phyloP scores from a whole-genome alignment of 2,113 vertebrate species.

The Machaerirhynchus nigripectus region DNA sequence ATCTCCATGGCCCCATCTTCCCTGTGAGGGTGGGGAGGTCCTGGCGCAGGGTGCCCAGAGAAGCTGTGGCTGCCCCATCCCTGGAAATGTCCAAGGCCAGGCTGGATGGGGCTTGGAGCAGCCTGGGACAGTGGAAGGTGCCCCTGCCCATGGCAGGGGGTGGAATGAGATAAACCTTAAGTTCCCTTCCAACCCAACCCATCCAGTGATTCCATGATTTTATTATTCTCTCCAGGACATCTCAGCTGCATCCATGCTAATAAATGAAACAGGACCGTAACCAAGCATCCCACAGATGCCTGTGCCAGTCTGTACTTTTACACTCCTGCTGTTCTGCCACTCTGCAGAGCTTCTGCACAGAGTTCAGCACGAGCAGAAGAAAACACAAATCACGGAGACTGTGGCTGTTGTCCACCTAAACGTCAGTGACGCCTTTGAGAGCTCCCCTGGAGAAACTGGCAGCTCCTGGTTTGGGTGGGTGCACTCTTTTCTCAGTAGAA shows the following conservation, averaged over 20 bases:
- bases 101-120: accelerated
- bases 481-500: not conserved
- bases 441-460: not conserved
- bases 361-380: not conserved
- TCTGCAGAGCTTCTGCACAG: not conserved
- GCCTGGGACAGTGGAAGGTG: not conserved
- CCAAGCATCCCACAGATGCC: not conserved
- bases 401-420: not conserved
- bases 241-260: not conserved
- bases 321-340: not conserved
- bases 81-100: not conserved
- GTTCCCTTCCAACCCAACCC: not conserved
- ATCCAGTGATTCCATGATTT: not conserved
- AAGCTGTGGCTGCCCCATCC: not conserved
- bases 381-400: not conserved
- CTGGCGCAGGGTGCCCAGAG: not conserved
- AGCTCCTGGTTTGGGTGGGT: not conserved
- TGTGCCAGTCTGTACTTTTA: not conserved
- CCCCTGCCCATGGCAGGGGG: not conserved
- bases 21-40: not conserved
- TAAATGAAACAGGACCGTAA: not conserved
- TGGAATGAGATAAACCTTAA: not conserved
- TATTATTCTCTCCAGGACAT: not conserved
- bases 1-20: not conserved
- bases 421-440: not conserved